Percentiles rank a stretch among this genome's conserved stretches.
phyloP scores from a whole-genome alignment of 2,113 vertebrate species.

The Lampris megalopsis region DNA sequence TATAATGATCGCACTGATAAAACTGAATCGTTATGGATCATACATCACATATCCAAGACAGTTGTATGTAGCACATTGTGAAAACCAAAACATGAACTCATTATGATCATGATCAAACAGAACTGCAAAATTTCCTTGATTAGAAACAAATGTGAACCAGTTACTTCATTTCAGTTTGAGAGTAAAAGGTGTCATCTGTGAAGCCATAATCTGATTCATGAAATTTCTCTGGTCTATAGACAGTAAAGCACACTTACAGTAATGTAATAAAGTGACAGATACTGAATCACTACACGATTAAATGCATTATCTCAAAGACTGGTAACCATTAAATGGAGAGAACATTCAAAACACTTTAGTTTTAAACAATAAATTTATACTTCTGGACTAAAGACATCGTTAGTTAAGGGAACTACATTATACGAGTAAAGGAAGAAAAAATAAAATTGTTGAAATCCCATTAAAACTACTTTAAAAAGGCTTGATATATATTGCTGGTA shows the following conservation, averaged over 20 bases:
- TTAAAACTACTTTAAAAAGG: constrained; percentile 96
- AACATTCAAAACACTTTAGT: constrained; percentile 67
- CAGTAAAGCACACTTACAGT: constrained; percentile 74
- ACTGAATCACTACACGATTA: constrained; percentile 77
- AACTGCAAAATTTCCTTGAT: constrained; percentile 37
- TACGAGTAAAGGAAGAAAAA: constrained; percentile 83
- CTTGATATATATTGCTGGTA: constrained; percentile 84
- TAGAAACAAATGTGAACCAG: constrained; percentile 24
- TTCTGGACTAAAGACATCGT: constrained; percentile 76
- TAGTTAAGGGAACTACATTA: constrained; percentile 81
- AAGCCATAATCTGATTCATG: constrained; percentile 40
- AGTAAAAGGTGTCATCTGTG: constrained; percentile 28
- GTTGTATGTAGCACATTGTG: constrained; percentile 32
- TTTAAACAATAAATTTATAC: constrained; percentile 67
- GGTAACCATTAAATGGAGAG: constrained; percentile 61
- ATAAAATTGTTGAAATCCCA: constrained; percentile 80
- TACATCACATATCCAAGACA: constrained; percentile 44
- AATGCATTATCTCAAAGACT: constrained; percentile 65
- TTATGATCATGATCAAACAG: constrained; percentile 38
- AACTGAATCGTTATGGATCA: constrained; percentile 70
- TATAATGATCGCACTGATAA: constrained; percentile 81
- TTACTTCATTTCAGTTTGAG: constrained; percentile 28
- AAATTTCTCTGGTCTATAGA: constrained; percentile 69
- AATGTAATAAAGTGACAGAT: constrained; percentile 77
- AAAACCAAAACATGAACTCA: constrained; percentile 47